phyloP scores from a whole-genome alignment of 2,797 vertebrate genomes.

The Brachymystax lenok region DNA sequence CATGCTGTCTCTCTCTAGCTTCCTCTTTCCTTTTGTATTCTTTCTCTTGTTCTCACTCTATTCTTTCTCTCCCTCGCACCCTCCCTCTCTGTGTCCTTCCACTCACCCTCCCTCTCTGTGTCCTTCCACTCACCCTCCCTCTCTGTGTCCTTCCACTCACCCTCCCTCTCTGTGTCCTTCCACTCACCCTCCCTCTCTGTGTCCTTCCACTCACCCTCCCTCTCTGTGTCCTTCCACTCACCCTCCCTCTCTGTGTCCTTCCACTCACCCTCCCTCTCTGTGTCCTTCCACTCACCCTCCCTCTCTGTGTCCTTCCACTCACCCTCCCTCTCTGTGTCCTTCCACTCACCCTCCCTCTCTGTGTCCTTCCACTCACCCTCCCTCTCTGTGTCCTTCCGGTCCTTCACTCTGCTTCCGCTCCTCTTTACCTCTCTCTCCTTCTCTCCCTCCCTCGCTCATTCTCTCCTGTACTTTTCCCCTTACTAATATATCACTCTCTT shows the following conservation, averaged over 20 bases:
- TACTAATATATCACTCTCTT: constrained; percentile 48
- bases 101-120: constrained; percentile 7
- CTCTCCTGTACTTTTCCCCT: constrained; percentile 38
- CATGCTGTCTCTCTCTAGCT: background rate
- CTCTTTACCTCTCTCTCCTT: constrained; percentile 22
- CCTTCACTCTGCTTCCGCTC: constrained; percentile 12
- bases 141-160: constrained; percentile 10
- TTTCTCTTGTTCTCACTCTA: constrained; percentile 1
- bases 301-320: constrained; percentile 23
- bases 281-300: too few relatives aligned
- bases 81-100: constrained; percentile 20
- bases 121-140: constrained; percentile 9
- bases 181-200: background rate
- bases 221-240: constrained; percentile 15
- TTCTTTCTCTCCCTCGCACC: background rate
- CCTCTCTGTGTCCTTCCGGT: constrained; percentile 8
- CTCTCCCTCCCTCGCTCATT: background rate
- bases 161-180: constrained; percentile 5
- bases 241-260: constrained; percentile 15
- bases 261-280: too few relatives aligned
- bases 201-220: constrained; percentile 17
- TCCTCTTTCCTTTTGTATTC: background rate
- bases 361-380: constrained; percentile 18
- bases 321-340: too few relatives aligned
- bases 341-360: constrained; percentile 18